phyloP scores from a whole-genome alignment of 2,797 vertebrate species.

The Lepidocolaptes lacrymiger region DNA sequence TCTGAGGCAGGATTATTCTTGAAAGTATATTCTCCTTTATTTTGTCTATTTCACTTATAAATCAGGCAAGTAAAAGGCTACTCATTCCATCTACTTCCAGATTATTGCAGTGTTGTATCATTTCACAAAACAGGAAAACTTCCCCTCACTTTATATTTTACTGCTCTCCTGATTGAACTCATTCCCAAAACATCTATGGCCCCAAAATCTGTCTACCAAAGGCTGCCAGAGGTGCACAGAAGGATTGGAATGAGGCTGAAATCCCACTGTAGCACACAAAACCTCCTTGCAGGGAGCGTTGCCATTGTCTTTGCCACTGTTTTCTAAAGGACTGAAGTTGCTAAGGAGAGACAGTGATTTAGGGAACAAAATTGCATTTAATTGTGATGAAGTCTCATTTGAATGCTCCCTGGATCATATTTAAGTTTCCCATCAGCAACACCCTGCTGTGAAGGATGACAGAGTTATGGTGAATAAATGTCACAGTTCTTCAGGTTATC shows the following conservation, averaged over 20 bases:
- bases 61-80: background rate
- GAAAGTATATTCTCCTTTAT: conserved; percentile 16
- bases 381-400: background rate
- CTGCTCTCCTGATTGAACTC: background rate
- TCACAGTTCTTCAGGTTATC: background rate
- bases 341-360: background rate
- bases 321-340: background rate
- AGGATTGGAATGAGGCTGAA: background rate
- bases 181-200: background rate
- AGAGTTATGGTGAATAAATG: background rate
- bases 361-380: background rate
- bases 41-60: conserved; percentile 40
- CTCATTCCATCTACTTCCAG: background rate
- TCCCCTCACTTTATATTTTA: background rate
- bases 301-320: background rate
- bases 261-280: background rate
- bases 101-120: background rate
- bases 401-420: background rate
- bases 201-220: background rate
- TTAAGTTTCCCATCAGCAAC: background rate
- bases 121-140: background rate
- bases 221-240: background rate
- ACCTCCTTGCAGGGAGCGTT: background rate
- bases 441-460: background rate
- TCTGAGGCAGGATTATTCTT: conserved; percentile 1